phyloP scores from a whole-genome alignment of 2,113 vertebrate species.

The Microtus richardsoni region DNA sequence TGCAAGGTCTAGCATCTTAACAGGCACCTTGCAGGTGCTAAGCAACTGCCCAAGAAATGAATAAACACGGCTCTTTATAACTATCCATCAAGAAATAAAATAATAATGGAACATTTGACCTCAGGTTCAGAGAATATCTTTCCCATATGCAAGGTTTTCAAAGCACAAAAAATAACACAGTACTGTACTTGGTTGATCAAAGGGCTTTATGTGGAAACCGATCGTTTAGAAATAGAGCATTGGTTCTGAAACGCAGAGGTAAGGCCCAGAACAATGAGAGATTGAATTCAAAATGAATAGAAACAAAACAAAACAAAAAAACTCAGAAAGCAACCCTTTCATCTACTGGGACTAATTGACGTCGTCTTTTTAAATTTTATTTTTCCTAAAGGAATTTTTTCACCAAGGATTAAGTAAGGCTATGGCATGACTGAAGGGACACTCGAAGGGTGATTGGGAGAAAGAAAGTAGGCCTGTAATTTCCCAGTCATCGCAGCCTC shows the following conservation, averaged over 20 bases:
- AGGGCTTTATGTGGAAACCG: conserved; percentile 6
- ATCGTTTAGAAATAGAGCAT: conserved; percentile 16
- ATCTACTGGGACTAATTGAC: background rate
- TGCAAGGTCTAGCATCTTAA: background rate
- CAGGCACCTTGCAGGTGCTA: background rate
- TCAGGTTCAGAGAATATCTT: background rate
- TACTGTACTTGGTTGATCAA: background rate
- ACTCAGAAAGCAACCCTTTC: conserved; percentile 13
- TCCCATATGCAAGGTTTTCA: background rate
- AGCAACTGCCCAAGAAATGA: background rate
- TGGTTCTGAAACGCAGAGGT: background rate
- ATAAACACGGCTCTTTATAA: background rate
- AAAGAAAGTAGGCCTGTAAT: background rate
- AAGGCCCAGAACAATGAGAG: conserved; percentile 25
- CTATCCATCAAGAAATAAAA: background rate
- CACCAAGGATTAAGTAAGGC: conserved; percentile 33
- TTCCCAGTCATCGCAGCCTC: background rate
- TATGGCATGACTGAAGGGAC: conserved; percentile 4
- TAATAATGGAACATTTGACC: background rate
- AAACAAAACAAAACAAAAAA: background rate
- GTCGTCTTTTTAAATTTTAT: conserved; percentile 55
- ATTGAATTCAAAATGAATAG: background rate
- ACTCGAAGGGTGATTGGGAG: background rate
- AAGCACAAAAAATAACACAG: background rate
- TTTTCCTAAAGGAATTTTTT: conserved; percentile 48